These are phyloP conservation scores for Dromiciops gliroides DNA, from an alignment of 2,113 vertebrate species.

Conservation along the genomic window DNA sequence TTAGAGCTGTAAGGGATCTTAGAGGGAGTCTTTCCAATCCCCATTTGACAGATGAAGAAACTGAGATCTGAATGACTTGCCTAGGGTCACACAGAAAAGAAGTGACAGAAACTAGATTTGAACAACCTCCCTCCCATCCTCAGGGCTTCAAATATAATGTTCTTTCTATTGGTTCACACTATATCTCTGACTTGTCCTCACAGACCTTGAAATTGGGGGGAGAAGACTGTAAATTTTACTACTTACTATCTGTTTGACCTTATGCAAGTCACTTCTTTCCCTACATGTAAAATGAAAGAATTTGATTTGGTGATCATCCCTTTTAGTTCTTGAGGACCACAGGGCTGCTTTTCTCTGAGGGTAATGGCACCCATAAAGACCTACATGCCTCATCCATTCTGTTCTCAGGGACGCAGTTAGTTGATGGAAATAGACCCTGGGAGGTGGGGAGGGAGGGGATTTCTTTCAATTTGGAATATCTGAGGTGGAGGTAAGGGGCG, in stretches of 20 bases:
- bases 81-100: neutral
- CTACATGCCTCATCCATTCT: neutral
- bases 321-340: neutral
- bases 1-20: neutral
- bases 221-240: too few species aligned
- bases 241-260: too few species aligned
- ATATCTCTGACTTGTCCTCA: too few species aligned
- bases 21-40: neutral
- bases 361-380: neutral
- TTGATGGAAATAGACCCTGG: constrained; percentile 43
- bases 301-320: neutral
- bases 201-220: too few species aligned
- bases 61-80: neutral
- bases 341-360: neutral
- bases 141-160: too few species aligned
- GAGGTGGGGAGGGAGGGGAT: constrained; percentile 75
- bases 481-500: constrained; percentile 15
- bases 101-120: neutral
- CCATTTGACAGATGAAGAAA: neutral
- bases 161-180: too few species aligned
- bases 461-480: constrained; percentile 31
- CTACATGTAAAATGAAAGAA: neutral
- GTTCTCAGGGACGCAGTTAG: neutral
- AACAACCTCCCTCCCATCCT: too few species aligned
- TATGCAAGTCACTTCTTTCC: too few species aligned